Base-by-base conservation (phyloP, 2,888 invertebrate species). In the Blastobasis lacticolella region DNA sequence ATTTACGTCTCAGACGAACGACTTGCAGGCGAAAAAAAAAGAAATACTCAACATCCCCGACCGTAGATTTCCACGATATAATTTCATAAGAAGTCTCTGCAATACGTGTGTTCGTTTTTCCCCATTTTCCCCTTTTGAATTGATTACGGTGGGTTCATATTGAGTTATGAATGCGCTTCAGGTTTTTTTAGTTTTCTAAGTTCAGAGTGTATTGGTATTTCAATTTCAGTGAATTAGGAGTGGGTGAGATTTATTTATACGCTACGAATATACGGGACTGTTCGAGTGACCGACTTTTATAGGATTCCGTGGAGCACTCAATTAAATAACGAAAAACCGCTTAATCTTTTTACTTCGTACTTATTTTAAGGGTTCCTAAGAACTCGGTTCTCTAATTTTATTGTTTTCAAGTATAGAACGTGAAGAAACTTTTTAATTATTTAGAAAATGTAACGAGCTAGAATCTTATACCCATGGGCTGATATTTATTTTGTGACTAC, bases 1-100 rank as follows among this genome's bases (percentile, higher is more conserved):
- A 88, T 87, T 88, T 88, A 82, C 84, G 78, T 77, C 80, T 78
- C 84, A 85, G 86, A 84, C 84, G 78, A 65, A 78, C 75, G 75
- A 75, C 73, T 73, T 73, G 75, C 69, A 68, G 66, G 67, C 62
- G 67, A 70, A 75, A 73, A 74, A 71, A 57, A 53, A 46, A 50
- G 50, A 45, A 50, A 38, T 40, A 50, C 43, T 40, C 76, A 67
- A 73, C 73, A 73, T 76, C 62, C 57, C 63, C 61, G 67, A 71
- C 76, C 75, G 80, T 78, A 76, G 79, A 81, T 81, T 84, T 83
- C 81, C 76, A 73, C 81, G 77, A 76, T 81, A 81, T 86, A 86
- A 87, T 84, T 87, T 80, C 81, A 86, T 87, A 87, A 87, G 85
- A 83, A 81, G 78, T 71, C 73, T 67, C 60, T 56, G 66, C 62